Conservation (phyloP, 2,888 invertebrate species). For the Acrobasis suavella region DNA sequence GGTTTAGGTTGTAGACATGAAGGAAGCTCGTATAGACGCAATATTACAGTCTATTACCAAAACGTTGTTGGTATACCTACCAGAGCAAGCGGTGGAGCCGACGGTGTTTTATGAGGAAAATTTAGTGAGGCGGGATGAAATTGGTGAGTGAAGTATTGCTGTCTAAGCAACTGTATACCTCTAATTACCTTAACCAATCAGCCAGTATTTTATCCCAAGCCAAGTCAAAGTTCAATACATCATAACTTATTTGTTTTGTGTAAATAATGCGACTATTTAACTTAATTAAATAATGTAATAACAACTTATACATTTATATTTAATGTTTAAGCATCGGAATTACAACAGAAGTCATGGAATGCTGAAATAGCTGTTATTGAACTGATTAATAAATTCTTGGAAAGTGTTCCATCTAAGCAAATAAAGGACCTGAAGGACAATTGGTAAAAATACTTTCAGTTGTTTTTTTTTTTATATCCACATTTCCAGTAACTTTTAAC, state of each 20-base stretch:
- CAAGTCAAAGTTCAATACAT: too few relatives aligned
- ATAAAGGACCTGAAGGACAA: conserved; percentile 83
- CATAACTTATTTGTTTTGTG: too few relatives aligned
- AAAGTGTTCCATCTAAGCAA: conserved; percentile 81
- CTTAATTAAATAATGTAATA: too few relatives aligned
- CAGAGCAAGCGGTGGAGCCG: conserved; percentile 84
- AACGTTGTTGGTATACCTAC: conserved; percentile 84
- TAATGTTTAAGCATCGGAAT: conserved; percentile 52
- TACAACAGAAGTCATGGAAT: conserved; percentile 74
- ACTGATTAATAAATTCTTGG: conserved; percentile 89
- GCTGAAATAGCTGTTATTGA: conserved; percentile 90
- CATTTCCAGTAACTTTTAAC: too few relatives aligned
- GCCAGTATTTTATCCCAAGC: too few relatives aligned
- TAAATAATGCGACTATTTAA: too few relatives aligned
- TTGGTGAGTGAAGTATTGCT: conserved; percentile 53
- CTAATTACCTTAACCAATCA: too few relatives aligned
- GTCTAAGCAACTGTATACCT: too few relatives aligned
- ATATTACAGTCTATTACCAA: conserved; percentile 84
- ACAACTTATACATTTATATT: neutral
- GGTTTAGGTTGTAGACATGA: conserved; percentile 86
- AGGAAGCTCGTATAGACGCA: conserved; percentile 87
- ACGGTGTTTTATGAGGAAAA: conserved; percentile 84
- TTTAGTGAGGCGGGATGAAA: conserved; percentile 76
- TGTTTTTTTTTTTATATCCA: too few relatives aligned
- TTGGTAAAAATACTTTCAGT: conserved; percentile 62